Conservation (phyloP, 2,797 vertebrate species). For the Tachyglossus aculeatus region DNA sequence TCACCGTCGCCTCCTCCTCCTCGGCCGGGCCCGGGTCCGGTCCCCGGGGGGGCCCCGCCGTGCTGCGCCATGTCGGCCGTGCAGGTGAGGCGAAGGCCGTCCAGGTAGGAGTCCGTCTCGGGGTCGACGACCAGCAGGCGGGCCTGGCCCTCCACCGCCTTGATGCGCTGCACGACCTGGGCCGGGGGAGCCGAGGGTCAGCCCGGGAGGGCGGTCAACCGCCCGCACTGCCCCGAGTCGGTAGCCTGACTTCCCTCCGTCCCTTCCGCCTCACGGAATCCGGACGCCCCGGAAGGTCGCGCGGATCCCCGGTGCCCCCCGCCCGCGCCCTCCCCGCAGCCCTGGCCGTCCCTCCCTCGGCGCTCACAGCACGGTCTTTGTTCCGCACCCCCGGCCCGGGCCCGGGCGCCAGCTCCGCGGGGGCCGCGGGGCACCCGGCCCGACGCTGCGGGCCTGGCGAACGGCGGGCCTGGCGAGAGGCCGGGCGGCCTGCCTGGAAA, state of each 20-base stretch:
- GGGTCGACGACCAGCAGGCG: conserved; percentile 89
- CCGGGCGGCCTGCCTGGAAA: not conserved
- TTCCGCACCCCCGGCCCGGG: not conserved
- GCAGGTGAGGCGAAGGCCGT: conserved; percentile 77
- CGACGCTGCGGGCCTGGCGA: too few relatives aligned
- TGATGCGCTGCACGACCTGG: conserved; percentile 92
- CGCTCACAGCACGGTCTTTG: conserved; percentile 7
- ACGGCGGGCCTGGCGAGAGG: too few relatives aligned
- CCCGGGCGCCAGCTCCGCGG: not conserved
- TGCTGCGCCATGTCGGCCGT: conserved; percentile 81
- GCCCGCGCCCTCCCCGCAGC: not conserved
- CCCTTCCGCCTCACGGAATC: too few relatives aligned
- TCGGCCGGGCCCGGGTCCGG: conserved; percentile 49
- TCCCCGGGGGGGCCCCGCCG: conserved; percentile 66
- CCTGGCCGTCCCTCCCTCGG: conserved; percentile 31
- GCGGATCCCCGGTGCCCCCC: too few relatives aligned
- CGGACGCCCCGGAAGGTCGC: too few relatives aligned
- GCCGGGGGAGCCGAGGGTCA: not conserved
- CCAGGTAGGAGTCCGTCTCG: conserved; percentile 86
- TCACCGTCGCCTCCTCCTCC: too few relatives aligned
- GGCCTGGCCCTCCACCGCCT: conserved; percentile 84
- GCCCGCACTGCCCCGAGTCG: too few relatives aligned
- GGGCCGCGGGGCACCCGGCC: not conserved
- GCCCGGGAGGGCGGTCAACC: too few relatives aligned
- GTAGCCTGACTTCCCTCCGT: too few relatives aligned